Base-by-base conservation (phyloP, 2,797 vertebrate species). In the Periparus ater region DNA sequence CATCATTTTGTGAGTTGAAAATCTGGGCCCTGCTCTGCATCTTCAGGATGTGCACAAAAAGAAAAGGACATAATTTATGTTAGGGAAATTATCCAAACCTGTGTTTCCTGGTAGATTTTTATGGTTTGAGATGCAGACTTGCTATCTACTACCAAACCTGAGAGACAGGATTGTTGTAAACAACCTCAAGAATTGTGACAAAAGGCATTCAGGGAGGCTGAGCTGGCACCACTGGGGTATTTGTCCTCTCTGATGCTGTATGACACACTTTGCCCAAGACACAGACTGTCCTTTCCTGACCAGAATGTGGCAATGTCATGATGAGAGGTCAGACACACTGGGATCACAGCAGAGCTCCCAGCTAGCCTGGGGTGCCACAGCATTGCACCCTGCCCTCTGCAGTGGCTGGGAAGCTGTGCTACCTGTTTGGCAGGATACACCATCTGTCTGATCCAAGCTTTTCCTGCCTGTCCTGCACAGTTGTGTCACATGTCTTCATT, bases 241-340 rank as follows among this genome's bases (percentile, higher is more conserved):
- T 40, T 77, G 57, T 48, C 42, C 40, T 63, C 38, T 25, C 0
- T 19, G 53, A 27, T 42, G 32, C 25, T 50, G 17, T 4, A 0
- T 38, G 78, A 48, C 66, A 77, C 25, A 12, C 22, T 42, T 65
- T 34, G 62, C 54, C 34, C 9, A 16, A 63, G 53, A 67, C 40
- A 77, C 12, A 45, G 57, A 60, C 10, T 16, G 60, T 48, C 15
- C 53, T 47, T 44, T 74, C 44, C 68, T 71, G 57, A 34, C 18
- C 34, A 78, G 70, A 23, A 38, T 2, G 2, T 17, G 48, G 19
- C 47, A 89, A 70, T 20, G 12, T 27, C 1, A 1, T 4, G 2
- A 3, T 25, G 48, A 83, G 34, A 73, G 15, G 40, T 13, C 2
- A 0, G 42, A 30, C 54, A 50, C 2, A 1, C 1, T 0, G 7